Evolutionary conservation across 2,113 vertebrate species (phyloP).

Genomic region (Fregata magnificens): DNA sequence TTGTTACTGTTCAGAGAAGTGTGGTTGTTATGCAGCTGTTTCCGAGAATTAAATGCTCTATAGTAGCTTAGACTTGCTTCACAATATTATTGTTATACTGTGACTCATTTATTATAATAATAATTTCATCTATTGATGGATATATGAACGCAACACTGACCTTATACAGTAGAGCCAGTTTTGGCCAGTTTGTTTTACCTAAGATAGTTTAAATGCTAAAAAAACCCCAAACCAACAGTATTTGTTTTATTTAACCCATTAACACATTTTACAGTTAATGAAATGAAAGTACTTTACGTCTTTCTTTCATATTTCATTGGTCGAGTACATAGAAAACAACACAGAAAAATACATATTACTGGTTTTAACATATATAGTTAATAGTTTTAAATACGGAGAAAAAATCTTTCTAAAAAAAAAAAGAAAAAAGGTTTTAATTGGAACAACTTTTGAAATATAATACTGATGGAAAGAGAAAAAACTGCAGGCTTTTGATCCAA

Average conservation of each 20-base stretch:
- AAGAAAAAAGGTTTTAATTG: background rate
- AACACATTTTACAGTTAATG: background rate
- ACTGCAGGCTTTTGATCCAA: background rate
- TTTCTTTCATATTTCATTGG: background rate
- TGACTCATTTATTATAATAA: background rate
- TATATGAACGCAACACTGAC: background rate
- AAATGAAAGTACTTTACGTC: background rate
- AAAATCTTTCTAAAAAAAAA: background rate
- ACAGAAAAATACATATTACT: background rate
- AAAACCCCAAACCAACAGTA: no score
- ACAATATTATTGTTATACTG: background rate
- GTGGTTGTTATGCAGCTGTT: constrained; percentile 49
- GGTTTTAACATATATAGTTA: background rate
- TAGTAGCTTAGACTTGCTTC: background rate
- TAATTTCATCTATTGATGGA: background rate
- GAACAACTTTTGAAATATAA: background rate
- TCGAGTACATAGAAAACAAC: background rate
- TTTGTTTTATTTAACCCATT: background rate
- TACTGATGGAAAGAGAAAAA: background rate
- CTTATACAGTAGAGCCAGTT: background rate
- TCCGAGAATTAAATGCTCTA: background rate
- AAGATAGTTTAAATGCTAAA: background rate
- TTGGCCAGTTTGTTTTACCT: background rate
- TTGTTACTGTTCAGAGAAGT: constrained; percentile 54
- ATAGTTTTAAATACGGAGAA: background rate